Base-by-base conservation (phyloP, 1,140 invertebrate species). In the Brachionus calyciflorus region DNA sequence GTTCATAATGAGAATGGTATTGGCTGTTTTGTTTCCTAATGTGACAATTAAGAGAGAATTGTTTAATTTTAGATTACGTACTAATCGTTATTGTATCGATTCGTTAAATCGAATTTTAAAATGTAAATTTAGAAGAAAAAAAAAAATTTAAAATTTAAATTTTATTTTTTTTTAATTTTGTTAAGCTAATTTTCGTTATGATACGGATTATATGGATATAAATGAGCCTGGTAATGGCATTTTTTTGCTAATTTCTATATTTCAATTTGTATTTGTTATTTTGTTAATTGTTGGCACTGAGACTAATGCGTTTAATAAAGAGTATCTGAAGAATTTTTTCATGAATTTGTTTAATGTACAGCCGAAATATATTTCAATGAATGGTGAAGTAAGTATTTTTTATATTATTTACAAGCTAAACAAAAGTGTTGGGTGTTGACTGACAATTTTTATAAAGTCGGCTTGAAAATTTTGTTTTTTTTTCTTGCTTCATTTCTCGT, bases 181-280 rank as follows among this genome's bases (percentile, higher is more conserved):
- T 41, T 33, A 17, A 73, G 69, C 46, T 10, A 73, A 73, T 49
- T 73, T 73, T 41, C 19, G 17, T 33, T 55, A 55, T 19, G 69
- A 73, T 33, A 73, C 69, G n/a, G 5, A 21, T 19, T 55, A 51
- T 30, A 33, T 73, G 69, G 69, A 37, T 3, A 51, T 73, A 33
- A 41, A 49, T 12, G 69, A 73, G 69, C 69, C 69, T 19, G 69
- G 69, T 19, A 73, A 51, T 17, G 69, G 69, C 26, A 26, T 73
- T 10, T 73, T 73, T 41, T 40, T 73, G 17, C 21, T 73, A n/a
- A 73, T 73, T 51, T 73, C 69, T 12, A 12, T 24, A 37, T 73
- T 73, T 24, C 69, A 73, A 17, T 37, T 73, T 9, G 17, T 73
- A 9, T 49, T 55, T 33, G 37, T 55, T 9, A 10, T 51, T 14